Conservation (phyloP, 1,140 invertebrate species). For the Batillaria attramentaria region DNA sequence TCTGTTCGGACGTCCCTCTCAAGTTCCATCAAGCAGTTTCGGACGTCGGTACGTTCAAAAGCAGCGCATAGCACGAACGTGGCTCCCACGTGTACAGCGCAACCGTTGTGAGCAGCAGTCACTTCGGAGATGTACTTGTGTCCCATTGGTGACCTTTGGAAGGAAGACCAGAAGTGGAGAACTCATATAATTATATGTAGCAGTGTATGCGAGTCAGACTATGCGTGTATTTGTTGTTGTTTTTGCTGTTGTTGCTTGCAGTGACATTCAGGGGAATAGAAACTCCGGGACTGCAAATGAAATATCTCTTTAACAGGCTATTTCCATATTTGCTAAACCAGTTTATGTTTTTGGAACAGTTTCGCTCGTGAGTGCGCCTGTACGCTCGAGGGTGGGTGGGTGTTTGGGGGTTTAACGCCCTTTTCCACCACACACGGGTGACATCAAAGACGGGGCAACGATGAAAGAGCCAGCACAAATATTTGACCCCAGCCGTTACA, state of each 20-base stretch:
- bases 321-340: background rate
- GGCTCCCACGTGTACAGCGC: background rate
- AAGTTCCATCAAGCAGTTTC: background rate
- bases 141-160: background rate
- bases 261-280: background rate
- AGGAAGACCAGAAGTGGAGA: background rate
- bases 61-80: background rate
- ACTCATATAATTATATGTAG: background rate
- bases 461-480: too few species aligned
- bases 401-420: too few species aligned
- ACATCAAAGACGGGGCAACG: too few species aligned
- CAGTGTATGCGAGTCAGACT: background rate
- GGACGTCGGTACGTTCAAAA: background rate
- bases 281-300: background rate
- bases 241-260: background rate
- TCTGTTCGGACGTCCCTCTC: constrained; percentile 11
- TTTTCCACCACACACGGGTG: too few species aligned
- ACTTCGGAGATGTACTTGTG: background rate
- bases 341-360: background rate
- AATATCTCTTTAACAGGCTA: background rate
- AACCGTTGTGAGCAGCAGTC: constrained; percentile 1
- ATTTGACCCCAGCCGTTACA: too few species aligned
- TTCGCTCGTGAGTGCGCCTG: too few species aligned
- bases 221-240: background rate
- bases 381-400: too few species aligned